These are phyloP conservation scores for Diogma glabrata DNA, from an alignment of 2,888 invertebrate species.

Conservation along the genomic window DNA sequence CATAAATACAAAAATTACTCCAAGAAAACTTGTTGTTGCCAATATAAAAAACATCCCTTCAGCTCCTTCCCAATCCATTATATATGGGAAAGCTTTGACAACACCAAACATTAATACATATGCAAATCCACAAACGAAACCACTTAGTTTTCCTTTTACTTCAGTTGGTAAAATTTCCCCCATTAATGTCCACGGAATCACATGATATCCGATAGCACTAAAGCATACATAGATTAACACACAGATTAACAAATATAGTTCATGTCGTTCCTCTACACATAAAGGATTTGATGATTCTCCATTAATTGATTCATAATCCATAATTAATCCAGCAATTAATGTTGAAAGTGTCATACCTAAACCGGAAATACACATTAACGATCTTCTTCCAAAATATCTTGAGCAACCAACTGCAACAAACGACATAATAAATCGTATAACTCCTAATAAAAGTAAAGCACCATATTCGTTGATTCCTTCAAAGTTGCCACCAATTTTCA, in stretches of 20 bases:
- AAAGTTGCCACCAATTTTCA: conserved; percentile 20
- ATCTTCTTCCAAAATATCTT: conserved; percentile 38
- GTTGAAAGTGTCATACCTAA: conserved; percentile 40
- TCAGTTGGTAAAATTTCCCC: conserved; percentile 24
- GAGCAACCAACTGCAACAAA: conserved; percentile 39
- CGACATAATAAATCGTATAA: conserved; percentile 39
- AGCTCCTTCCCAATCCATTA: conserved; percentile 33
- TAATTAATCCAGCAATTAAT: conserved; percentile 17
- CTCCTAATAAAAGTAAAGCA: conserved; percentile 20
- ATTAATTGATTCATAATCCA: conserved; percentile 14
- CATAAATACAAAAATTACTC: conserved; percentile 37
- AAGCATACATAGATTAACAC: conserved; percentile 41
- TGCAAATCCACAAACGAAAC: conserved; percentile 40
- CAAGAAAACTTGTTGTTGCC: conserved; percentile 35
- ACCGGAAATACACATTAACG: conserved; percentile 40
- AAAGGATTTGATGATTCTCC: not conserved
- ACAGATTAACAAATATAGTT: conserved; percentile 37
- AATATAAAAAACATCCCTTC: conserved; percentile 39
- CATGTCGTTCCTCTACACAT: conserved; percentile 6
- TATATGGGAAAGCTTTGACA: conserved; percentile 41
- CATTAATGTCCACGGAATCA: conserved; percentile 48
- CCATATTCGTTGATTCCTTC: conserved; percentile 20
- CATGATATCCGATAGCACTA: conserved; percentile 41
- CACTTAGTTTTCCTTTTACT: conserved; percentile 40
- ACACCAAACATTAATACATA: conserved; percentile 43